These are phyloP conservation scores for Rousettus madagascariensis DNA, from an alignment of 2,797 vertebrate species.

Conservation along the genomic window DNA sequence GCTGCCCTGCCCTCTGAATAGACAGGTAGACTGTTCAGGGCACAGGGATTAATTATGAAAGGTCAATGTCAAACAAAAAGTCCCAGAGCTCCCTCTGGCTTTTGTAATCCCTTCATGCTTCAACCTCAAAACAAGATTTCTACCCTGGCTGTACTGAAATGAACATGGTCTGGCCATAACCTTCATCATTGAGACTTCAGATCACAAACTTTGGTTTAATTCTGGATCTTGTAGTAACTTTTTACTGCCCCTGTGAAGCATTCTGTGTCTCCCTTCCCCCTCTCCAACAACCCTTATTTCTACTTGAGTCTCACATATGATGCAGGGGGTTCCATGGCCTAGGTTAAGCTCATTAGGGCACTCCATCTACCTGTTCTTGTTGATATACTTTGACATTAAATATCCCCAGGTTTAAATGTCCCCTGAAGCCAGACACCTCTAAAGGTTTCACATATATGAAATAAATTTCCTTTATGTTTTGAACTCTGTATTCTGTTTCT, in stretches of 20 bases:
- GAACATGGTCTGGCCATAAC: not conserved
- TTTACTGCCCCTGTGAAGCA: not conserved
- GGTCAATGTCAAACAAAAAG: not conserved
- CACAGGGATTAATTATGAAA: not conserved
- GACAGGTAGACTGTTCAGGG: not conserved
- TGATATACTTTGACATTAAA: not conserved
- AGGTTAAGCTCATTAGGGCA: not conserved
- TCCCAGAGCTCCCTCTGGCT: conserved; percentile 31
- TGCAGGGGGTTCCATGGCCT: not conserved
- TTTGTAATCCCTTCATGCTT: not conserved
- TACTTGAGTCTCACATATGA: not conserved
- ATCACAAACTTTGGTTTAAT: not conserved
- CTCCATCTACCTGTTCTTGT: not conserved
- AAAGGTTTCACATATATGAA: conserved; percentile 17
- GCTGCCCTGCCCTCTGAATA: not conserved
- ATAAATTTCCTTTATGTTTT: not conserved
- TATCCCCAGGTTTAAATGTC: not conserved
- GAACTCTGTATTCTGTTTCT: not conserved
- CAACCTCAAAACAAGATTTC: not conserved
- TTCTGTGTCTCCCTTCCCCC: not conserved
- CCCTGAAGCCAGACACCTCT: not conserved
- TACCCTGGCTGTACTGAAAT: not conserved
- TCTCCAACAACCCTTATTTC: not conserved
- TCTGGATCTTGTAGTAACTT: not conserved
- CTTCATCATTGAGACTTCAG: not conserved